Percentiles rank a stretch among this genome's conserved stretches.
phyloP scores from a whole-genome alignment of 2,888 invertebrate species.

The Drosophila nr. perissopoda region DNA sequence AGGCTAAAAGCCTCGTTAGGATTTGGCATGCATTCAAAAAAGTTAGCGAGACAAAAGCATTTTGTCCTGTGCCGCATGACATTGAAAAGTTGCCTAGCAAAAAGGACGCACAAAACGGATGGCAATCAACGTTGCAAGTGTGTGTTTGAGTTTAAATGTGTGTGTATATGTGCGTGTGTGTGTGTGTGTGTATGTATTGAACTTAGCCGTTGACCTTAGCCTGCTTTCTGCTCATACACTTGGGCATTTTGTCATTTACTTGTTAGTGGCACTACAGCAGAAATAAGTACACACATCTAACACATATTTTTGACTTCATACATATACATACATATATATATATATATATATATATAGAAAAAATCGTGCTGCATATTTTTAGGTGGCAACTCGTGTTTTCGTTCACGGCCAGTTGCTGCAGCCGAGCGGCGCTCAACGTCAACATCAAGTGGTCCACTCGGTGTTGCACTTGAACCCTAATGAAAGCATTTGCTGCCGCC shows the following conservation, averaged over 20 bases:
- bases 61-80: slow-evolving; percentile 52
- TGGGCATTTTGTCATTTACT: slow-evolving; percentile 64
- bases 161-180: slow-evolving; percentile 31
- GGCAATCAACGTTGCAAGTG: slow-evolving; percentile 71
- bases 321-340: neutral
- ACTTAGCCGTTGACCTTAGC: slow-evolving; percentile 77
- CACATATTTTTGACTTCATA: neutral
- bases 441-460: slow-evolving; percentile 72
- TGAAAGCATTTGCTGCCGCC: slow-evolving; percentile 77
- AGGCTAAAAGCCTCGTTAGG: slow-evolving; percentile 34
- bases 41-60: slow-evolving; percentile 44
- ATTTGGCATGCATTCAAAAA: slow-evolving; percentile 73
- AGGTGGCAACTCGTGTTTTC: slow-evolving; percentile 39
- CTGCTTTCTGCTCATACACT: slow-evolving; percentile 58
- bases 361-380: slow-evolving; percentile 67
- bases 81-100: slow-evolving; percentile 65
- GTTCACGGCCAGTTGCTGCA: slow-evolving; percentile 53
- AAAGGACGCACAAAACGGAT: slow-evolving; percentile 59
- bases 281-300: slow-evolving; percentile 3
- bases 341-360: slow-evolving; percentile 1
- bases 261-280: slow-evolving; percentile 48
- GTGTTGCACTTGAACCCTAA: slow-evolving; percentile 77
- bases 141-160: slow-evolving; percentile 6
- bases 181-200: slow-evolving; percentile 58
- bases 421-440: slow-evolving; percentile 52